A percentile compares a stretch with the other conserved stretches of the same genome.
Evolutionary conservation across 2,113 vertebrate genomes (phyloP).

Genomic region (Capreolus pygargus): DNA sequence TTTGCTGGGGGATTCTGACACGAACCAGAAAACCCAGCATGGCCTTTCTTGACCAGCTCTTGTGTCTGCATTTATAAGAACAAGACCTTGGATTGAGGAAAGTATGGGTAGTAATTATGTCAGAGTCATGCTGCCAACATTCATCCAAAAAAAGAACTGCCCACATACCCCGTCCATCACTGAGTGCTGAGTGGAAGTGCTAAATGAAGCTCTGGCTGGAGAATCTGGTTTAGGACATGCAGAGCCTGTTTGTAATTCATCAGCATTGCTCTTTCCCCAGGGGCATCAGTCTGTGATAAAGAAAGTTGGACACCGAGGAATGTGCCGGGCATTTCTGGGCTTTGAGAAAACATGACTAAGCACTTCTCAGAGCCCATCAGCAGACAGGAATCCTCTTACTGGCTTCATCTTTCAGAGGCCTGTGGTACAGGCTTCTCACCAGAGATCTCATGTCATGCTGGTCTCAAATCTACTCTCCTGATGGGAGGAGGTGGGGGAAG

Average conservation of each 20-base stretch:
- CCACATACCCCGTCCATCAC: not conserved
- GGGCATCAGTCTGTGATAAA: not conserved
- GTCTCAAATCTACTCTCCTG: rapidly evolving
- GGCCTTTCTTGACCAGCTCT: not conserved
- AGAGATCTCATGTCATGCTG: rapidly evolving
- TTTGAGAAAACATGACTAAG: slow-evolving; percentile 34
- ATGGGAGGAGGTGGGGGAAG: rapidly evolving
- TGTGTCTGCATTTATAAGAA: not conserved
- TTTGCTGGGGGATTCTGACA: not conserved
- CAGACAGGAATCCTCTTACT: not conserved
- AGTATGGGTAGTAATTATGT: not conserved
- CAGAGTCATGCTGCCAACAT: not conserved
- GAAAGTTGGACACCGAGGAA: not conserved
- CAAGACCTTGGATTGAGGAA: not conserved
- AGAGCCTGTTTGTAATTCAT: not conserved
- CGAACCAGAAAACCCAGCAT: not conserved
- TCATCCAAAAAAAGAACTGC: not conserved
- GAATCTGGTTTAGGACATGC: not conserved
- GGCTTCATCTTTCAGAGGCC: not conserved
- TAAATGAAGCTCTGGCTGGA: not conserved
- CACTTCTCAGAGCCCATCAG: not conserved
- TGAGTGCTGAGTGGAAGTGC: not conserved
- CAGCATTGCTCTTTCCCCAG: not conserved
- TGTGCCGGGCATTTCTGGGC: not conserved
- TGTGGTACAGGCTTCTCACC: not conserved